Conservation (phyloP, 2,888 invertebrate species). For the Metopia argyrocephala region DNA sequence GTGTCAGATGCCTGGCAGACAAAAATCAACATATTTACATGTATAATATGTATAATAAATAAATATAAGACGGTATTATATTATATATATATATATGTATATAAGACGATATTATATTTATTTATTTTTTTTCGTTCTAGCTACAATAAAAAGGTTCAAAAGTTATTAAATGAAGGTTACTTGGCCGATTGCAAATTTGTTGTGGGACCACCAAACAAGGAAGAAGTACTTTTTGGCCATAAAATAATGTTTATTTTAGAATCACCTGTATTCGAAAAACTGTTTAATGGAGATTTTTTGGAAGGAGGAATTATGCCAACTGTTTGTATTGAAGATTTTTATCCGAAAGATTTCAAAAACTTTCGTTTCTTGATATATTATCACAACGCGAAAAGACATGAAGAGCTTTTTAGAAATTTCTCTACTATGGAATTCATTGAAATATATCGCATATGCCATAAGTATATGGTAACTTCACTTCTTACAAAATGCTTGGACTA, state of each 20-base stretch:
- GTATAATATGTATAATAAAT: too few relatives aligned
- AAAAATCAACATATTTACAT: too few relatives aligned
- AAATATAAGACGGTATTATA: too few relatives aligned
- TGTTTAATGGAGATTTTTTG: slow-evolving; percentile 21
- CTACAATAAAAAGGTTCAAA: neutral
- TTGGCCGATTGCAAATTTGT: slow-evolving; percentile 41
- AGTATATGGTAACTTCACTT: slow-evolving; percentile 26
- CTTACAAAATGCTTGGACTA: neutral
- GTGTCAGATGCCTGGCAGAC: too few relatives aligned
- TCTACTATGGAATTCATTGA: slow-evolving; percentile 10
- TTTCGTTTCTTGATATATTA: slow-evolving; percentile 29
- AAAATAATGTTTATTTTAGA: slow-evolving; percentile 42
- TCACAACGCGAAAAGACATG: neutral
- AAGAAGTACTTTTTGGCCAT: slow-evolving; percentile 41
- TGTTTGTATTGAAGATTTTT: slow-evolving; percentile 32
- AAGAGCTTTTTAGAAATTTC: neutral
- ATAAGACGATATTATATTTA: too few relatives aligned
- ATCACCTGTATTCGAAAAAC: slow-evolving; percentile 42
- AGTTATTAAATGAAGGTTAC: slow-evolving; percentile 8
- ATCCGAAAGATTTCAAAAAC: slow-evolving; percentile 37
- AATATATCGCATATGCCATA: slow-evolving; percentile 25
- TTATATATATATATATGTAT: too few relatives aligned
- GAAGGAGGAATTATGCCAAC: slow-evolving; percentile 16
- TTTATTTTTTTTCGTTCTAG: slow-evolving; percentile 14
- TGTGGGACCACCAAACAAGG: slow-evolving; percentile 27